phyloP scores from a whole-genome alignment of 2,888 invertebrate species.

The Apodemia duryi region DNA sequence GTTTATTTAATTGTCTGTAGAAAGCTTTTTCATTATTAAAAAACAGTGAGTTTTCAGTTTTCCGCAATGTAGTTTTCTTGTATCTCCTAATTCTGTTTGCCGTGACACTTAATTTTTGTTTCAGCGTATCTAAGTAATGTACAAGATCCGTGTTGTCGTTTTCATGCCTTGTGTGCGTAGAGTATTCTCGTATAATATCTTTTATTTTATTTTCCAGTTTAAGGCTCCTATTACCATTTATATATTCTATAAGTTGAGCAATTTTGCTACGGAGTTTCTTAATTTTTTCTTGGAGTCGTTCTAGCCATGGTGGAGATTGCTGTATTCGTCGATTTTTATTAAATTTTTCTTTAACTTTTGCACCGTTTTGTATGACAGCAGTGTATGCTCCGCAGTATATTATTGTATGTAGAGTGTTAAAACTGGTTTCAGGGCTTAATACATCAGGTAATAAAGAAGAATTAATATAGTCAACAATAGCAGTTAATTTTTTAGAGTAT shows the following conservation, averaged over 20 bases:
- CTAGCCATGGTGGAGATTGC: conserved; percentile 21
- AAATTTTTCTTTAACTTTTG: not conserved
- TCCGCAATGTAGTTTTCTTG: too few relatives aligned
- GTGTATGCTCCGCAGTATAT: conserved; percentile 21
- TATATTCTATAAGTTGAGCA: conserved; percentile 21
- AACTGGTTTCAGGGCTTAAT: conserved; percentile 15
- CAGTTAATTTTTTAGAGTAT: conserved; percentile 15
- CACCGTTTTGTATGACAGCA: conserved; percentile 14
- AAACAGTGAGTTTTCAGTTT: not conserved
- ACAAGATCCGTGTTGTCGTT: too few relatives aligned
- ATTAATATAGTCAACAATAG: conserved; percentile 17
- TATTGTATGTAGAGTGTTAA: conserved; percentile 18
- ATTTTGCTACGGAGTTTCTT: conserved; percentile 20
- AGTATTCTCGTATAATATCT: not conserved
- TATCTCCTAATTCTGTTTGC: too few relatives aligned
- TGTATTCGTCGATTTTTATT: not conserved
- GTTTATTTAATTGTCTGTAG: not conserved
- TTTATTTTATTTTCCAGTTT: conserved; percentile 3
- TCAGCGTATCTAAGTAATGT: too few relatives aligned
- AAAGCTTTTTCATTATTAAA: not conserved
- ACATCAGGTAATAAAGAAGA: conserved; percentile 16
- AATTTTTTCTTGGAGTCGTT: conserved; percentile 23
- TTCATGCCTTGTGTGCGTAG: not conserved
- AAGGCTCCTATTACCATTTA: conserved; percentile 11
- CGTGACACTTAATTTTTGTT: too few relatives aligned